These are phyloP conservation scores for Drosophila paulistorum DNA, from an alignment of 1,140 invertebrate species.

Conservation along the genomic window DNA sequence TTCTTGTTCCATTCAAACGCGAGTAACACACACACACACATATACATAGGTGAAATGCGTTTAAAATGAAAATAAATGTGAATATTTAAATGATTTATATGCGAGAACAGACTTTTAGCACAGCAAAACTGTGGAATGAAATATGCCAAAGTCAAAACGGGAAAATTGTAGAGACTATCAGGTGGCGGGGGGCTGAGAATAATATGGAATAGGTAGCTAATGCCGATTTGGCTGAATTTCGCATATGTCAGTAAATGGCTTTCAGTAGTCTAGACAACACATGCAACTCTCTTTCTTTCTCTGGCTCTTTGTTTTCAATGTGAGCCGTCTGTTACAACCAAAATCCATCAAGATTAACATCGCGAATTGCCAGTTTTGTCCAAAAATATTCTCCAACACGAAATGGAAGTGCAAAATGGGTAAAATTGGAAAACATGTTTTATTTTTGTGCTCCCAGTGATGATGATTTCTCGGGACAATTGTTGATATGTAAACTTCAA, in stretches of 20 bases:
- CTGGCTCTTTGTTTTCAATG: not conserved
- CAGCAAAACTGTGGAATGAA: conserved; percentile 19
- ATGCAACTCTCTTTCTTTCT: not conserved
- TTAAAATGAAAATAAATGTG: conserved; percentile 54
- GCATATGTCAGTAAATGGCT: conserved; percentile 46
- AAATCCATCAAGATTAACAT: conserved; percentile 19
- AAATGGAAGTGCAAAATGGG: not conserved
- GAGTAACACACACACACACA: conserved; percentile 18
- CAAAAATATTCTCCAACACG: too few species aligned
- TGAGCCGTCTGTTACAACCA: conserved; percentile 4
- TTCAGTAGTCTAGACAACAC: conserved; percentile 12
- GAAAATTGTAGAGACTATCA: not conserved
- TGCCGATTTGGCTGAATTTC: conserved; percentile 9
- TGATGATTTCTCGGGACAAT: conserved; percentile 4
- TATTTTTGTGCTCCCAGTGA: not conserved
- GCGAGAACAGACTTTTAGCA: conserved; percentile 35
- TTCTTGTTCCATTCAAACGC: conserved; percentile 3
- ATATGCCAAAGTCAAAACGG: conserved; percentile 13
- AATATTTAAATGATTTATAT: conserved; percentile 55
- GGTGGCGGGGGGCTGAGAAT: conserved; percentile 4
- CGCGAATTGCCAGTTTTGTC: not conserved
- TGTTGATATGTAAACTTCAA: not conserved
- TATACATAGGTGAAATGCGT: conserved; percentile 35
- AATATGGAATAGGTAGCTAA: conserved; percentile 18
- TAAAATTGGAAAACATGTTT: not conserved